phyloP scores from a whole-genome alignment of 2,888 invertebrate species.

The Polylopha cassiicola region DNA sequence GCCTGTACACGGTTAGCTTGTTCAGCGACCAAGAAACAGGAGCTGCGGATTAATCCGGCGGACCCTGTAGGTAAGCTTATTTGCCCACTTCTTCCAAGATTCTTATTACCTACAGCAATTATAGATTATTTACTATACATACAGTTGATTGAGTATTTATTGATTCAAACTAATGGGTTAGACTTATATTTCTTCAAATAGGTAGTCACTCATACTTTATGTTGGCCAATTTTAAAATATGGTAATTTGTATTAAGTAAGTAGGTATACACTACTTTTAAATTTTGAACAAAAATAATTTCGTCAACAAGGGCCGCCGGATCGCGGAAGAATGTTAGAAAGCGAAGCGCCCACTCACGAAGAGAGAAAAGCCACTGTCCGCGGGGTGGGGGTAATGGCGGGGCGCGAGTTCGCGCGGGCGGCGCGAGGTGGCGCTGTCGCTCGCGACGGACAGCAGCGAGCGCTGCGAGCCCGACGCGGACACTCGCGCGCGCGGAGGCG shows the following conservation, averaged over 20 bases:
- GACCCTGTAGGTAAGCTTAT: slow-evolving; percentile 60
- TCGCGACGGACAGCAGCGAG: slow-evolving; percentile 72
- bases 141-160: too few species aligned
- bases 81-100: slow-evolving; percentile 13
- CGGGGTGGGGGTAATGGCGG: slow-evolving; percentile 57
- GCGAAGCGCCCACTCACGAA: slow-evolving; percentile 77
- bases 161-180: too few species aligned
- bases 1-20: slow-evolving; percentile 71
- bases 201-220: too few species aligned
- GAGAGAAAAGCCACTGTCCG: slow-evolving; percentile 70
- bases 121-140: too few species aligned
- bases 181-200: too few species aligned
- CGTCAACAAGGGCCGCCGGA: slow-evolving; percentile 36
- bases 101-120: slow-evolving; percentile 34
- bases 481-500: slow-evolving; percentile 45
- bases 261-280: not conserved
- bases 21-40: slow-evolving; percentile 66
- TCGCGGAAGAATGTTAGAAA: slow-evolving; percentile 64
- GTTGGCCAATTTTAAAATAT: too few species aligned
- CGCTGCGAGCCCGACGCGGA: slow-evolving; percentile 62
- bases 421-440: slow-evolving; percentile 69
- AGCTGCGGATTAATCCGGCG: slow-evolving; percentile 63
- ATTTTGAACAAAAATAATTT: not conserved
- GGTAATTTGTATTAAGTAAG: too few species aligned
- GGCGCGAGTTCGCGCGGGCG: slow-evolving; percentile 62